Percentiles rank a stretch among this genome's conserved stretches.
Conservation (phyloP, 2,888 invertebrate species). For the Cephus pulcher region DNA sequence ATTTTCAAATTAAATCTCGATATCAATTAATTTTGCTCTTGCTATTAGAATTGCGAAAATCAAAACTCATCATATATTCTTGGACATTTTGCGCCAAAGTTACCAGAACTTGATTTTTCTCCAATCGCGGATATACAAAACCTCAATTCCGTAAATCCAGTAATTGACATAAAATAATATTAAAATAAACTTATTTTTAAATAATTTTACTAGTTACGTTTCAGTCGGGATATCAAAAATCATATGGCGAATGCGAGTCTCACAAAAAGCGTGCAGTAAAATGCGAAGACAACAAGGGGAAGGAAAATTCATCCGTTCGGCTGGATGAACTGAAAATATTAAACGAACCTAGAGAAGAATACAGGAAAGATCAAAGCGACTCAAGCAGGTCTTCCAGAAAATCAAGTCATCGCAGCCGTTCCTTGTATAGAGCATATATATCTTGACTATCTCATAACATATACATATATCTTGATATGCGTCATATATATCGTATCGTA, state of each 20-base stretch:
- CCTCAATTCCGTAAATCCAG: neutral
- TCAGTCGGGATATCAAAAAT: neutral
- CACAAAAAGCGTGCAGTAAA: neutral
- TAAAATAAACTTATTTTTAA: neutral
- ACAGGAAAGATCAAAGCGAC: neutral
- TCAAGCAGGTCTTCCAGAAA: neutral
- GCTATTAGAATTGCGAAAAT: neutral
- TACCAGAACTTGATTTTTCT: neutral
- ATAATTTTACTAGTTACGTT: neutral
- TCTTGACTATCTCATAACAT: neutral
- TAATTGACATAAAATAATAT: neutral
- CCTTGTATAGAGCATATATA: neutral
- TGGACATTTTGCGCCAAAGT: neutral
- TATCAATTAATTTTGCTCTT: neutral
- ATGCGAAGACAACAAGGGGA: neutral
- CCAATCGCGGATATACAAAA: neutral
- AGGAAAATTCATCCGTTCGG: neutral
- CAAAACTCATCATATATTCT: neutral
- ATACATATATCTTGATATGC: neutral
- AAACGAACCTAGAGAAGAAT: neutral
- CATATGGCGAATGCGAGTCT: neutral
- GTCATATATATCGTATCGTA: neutral
- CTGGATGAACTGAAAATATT: constrained; percentile 1
- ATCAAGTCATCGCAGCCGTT: constrained; percentile 1
- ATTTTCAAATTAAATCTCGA: neutral